phyloP scores from a whole-genome alignment of 1,140 invertebrate species.

The Drosophila parabipectinata region DNA sequence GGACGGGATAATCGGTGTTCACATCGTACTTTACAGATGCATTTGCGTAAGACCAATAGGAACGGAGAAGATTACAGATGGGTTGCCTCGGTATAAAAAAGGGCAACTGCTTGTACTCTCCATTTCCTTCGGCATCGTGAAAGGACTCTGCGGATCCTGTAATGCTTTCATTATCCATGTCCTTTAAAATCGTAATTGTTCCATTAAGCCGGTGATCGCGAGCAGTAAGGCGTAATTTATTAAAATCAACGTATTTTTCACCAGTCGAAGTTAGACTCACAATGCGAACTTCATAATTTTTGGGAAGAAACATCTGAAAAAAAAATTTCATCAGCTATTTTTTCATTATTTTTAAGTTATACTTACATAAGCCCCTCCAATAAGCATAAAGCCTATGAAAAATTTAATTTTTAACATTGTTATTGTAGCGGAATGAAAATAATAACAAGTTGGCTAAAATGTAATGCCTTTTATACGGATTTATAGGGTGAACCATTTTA shows the following conservation, averaged over 20 bases:
- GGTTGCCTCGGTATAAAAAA: background rate
- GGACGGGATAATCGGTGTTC: constrained; percentile 32
- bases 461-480: background rate
- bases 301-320: background rate
- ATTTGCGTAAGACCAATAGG: constrained; percentile 12
- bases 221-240: constrained; percentile 16
- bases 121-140: constrained; percentile 25
- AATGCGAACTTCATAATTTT: background rate
- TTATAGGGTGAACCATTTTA: background rate
- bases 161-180: constrained; percentile 11
- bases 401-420: background rate
- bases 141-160: constrained; percentile 12
- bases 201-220: constrained; percentile 32
- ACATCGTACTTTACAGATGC: constrained; percentile 1
- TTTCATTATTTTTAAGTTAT: background rate
- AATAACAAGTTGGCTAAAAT: background rate
- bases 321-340: background rate
- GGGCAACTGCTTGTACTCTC: constrained; percentile 27
- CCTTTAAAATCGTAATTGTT: constrained; percentile 7
- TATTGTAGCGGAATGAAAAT: background rate
- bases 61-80: constrained; percentile 18
- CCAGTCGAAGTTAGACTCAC: background rate
- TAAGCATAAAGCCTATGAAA: background rate
- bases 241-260: background rate
- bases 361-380: constrained; percentile 3